Evolutionary conservation across 2,888 invertebrate genomes (phyloP).

Genomic region (Scaptomyza parva): DNA sequence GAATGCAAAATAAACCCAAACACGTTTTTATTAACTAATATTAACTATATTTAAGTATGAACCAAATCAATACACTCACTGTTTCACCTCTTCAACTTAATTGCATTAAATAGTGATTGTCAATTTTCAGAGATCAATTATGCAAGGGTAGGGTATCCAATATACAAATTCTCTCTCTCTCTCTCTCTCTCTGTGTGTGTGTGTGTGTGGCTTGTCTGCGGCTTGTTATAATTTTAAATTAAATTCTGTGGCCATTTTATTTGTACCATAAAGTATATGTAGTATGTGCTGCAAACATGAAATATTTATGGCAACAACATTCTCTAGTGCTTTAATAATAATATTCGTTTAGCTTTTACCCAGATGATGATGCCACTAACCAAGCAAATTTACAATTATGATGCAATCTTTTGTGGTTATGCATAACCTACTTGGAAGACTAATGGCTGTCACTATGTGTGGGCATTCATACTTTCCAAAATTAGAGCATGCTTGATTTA

Average conservation of each 20-base stretch:
- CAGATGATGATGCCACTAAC: neutral
- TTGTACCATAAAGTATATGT: constrained; percentile 1
- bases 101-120: neutral
- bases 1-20: neutral
- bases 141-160: constrained; percentile 12
- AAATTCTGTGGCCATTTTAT: constrained; percentile 19
- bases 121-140: too few relatives aligned
- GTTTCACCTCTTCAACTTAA: neutral
- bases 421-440: neutral
- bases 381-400: neutral
- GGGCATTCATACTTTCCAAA: constrained; percentile 8
- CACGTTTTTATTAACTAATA: too few relatives aligned
- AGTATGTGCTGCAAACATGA: neutral
- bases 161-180: neutral
- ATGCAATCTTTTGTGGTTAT: constrained; percentile 5
- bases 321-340: constrained; percentile 11
- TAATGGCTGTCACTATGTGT: neutral
- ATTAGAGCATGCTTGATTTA: constrained; percentile 10
- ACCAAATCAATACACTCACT: too few relatives aligned
- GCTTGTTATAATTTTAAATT: constrained; percentile 12
- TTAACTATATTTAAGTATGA: too few relatives aligned
- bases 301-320: constrained; percentile 22
- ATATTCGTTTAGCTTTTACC: neutral
- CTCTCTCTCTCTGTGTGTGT: neutral
- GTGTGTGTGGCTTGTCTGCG: neutral